Conservation (phyloP, 1,140 invertebrate species). For the Idris sp. region DNA sequence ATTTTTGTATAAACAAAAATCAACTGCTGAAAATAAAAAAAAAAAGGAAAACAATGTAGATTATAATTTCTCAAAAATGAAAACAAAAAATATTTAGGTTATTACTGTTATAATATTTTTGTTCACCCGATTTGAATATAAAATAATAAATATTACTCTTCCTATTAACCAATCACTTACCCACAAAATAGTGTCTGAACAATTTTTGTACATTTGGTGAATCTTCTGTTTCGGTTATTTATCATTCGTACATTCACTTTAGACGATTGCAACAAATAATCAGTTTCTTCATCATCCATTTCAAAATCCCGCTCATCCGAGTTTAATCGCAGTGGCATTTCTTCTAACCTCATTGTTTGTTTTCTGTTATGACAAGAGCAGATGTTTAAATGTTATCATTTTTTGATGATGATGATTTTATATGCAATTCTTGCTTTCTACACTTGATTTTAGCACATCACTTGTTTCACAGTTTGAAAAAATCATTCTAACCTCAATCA, state of each 20-base stretch:
- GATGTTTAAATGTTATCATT: conserved; percentile 8
- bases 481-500: no score
- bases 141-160: no score
- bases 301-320: conserved; percentile 81
- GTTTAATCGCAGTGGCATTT: conserved; percentile 79
- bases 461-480: no score
- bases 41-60: no score
- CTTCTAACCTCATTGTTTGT: conserved; percentile 77
- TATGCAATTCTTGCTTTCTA: background rate
- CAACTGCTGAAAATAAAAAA: no score
- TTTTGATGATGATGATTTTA: no score
- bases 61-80: no score
- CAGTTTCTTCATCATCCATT: conserved; percentile 81
- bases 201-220: conserved; percentile 70
- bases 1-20: no score
- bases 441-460: background rate
- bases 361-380: background rate
- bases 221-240: conserved; percentile 65
- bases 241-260: conserved; percentile 69
- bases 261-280: conserved; percentile 80
- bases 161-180: no score
- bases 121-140: no score
- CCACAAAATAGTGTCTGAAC: conserved; percentile 77
- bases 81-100: no score
- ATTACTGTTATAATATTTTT: no score